Evolutionary conservation across 2,888 invertebrate genomes (phyloP), one percentile per base, ranked within the genome.

Genomic region (Temnothorax rugatulus): DNA sequence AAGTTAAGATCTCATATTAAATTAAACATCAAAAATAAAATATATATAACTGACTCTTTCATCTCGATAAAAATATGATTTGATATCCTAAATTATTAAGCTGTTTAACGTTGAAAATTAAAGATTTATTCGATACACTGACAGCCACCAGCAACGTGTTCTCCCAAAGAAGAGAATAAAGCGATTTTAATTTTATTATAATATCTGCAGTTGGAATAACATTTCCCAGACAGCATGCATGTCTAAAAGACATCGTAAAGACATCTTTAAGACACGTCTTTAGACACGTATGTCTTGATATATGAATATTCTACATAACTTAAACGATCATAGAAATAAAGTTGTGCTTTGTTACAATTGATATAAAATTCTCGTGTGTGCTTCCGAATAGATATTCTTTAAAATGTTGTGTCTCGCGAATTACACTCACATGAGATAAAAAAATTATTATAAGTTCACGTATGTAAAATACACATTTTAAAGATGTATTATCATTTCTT

Each of bases 401-500:
- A 76, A 18, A 64, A 41, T 15, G 9, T 18, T 18, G 13, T 25
- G 21, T n/a, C 57, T 73, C 54, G 34, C 59, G 11, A 38, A 34
- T 44, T n/a, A 13, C 44, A 11, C 41, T 47, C 25, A 50, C 21
- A 9, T 34, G 34, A 25, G n/a, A 54, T 38, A 64, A 29, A 1
- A 9, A 25, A 0, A 47, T 34, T 66, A 66, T 25, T 66, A 44
- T 25, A 2, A 52, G 34, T 71, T 52, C 8, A 59, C 63, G 64
- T 73, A 44, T 38, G 74, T 77, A 76, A 25, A 59, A 74, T 59
- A 9, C 8, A 41, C 41, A 41, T 41, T 41, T 41, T 47, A 69
- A 81, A 21, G 29, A n/a, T 52, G 9, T 18, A 50, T 41, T 21
- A 44, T 29, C 18, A 29, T 54, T 57, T 71, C 52, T 76, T n/a